Percentiles rank a stretch among this genome's conserved stretches.
Conservation (phyloP, 2,113 vertebrate genomes). For the Paraplagusia blochii region DNA sequence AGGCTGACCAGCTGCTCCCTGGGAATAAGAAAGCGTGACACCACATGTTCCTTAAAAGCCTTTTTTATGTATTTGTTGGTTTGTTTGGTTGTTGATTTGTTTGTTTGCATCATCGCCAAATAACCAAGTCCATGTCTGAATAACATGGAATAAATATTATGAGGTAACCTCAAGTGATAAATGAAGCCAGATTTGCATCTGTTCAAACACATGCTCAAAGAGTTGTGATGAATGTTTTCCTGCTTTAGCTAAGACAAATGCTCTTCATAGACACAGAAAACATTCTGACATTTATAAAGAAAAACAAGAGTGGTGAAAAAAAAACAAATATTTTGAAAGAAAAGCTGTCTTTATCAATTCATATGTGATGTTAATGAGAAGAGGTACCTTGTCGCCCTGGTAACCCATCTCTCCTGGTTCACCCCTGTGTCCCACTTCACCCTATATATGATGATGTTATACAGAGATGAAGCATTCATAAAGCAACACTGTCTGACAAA, state of each 20-base stretch:
- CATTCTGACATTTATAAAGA: neutral
- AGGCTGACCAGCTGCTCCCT: slow-evolving; percentile 85
- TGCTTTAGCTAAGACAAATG: slow-evolving; percentile 1
- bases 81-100: neutral
- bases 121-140: neutral
- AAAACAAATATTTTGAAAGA: neutral
- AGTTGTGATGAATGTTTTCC: slow-evolving; percentile 6
- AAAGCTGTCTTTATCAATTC: neutral
- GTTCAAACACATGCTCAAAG: slow-evolving; percentile 2
- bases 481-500: slow-evolving; percentile 49
- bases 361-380: neutral
- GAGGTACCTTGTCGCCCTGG: slow-evolving; percentile 91
- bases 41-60: neutral
- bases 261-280: neutral
- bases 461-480: slow-evolving; percentile 65
- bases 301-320: neutral
- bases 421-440: slow-evolving; percentile 85
- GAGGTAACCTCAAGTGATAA: slow-evolving; percentile 19
- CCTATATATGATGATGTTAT: slow-evolving; percentile 83
- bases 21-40: slow-evolving; percentile 34
- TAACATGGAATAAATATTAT: neutral
- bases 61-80: neutral
- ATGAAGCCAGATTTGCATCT: slow-evolving; percentile 13
- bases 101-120: neutral
- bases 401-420: slow-evolving; percentile 88